Evolutionary conservation across 2,113 vertebrate genomes (phyloP).

Genomic region (Syngnathus typhle): DNA sequence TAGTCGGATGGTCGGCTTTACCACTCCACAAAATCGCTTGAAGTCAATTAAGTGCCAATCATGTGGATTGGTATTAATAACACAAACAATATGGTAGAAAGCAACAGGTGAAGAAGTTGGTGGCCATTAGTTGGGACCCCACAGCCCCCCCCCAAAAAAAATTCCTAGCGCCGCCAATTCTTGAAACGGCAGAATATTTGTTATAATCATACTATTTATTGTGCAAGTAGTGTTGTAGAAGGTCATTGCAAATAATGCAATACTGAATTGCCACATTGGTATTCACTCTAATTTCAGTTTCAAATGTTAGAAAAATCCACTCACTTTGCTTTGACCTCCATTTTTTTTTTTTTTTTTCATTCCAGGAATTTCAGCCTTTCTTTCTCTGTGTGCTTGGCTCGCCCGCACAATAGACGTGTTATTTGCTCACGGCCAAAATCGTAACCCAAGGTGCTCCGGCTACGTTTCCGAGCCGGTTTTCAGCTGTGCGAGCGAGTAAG

Average conservation of each 20-base stretch:
- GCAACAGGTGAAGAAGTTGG: not conserved
- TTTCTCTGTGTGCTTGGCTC: constrained; percentile 23
- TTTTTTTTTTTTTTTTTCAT: constrained; percentile 6
- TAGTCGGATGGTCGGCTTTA: not conserved
- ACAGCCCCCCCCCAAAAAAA: too few relatives aligned
- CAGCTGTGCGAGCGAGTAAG: not conserved
- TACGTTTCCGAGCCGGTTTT: constrained; percentile 23
- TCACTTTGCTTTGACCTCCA: constrained; percentile 29
- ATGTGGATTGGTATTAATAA: not conserved
- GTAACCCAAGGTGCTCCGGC: constrained; percentile 20
- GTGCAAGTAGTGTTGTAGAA: too few relatives aligned
- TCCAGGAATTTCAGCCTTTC: constrained; percentile 22
- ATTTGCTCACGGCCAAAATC: constrained; percentile 16
- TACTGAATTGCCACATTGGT: not conserved
- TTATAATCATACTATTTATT: too few relatives aligned
- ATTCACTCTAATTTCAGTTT: not conserved
- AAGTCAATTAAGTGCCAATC: not conserved
- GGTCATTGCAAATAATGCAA: too few relatives aligned
- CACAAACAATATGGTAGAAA: not conserved
- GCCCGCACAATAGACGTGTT: constrained; percentile 23
- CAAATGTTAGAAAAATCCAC: constrained; percentile 1
- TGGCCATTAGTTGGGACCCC: too few relatives aligned
- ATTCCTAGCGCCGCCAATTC: too few relatives aligned
- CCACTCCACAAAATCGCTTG: not conserved
- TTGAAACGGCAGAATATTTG: too few relatives aligned